Evolutionary conservation across 2,113 vertebrate species (phyloP).

Genomic region (Grus americana): DNA sequence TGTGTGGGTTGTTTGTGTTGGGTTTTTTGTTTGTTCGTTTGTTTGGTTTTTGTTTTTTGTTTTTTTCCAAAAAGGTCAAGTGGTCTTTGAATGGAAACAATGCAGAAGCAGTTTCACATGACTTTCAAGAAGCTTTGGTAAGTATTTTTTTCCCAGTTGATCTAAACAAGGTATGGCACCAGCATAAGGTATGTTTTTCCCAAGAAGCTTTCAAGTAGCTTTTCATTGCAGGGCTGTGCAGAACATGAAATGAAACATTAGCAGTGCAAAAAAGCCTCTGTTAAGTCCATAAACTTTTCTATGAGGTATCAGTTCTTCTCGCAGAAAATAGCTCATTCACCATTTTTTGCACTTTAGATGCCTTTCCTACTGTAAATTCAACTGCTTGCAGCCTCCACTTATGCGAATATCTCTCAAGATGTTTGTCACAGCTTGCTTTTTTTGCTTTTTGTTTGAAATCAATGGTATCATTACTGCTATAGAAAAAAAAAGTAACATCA

Average conservation of each 20-base stretch:
- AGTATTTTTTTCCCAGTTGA: conserved; percentile 21
- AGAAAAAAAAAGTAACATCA: background rate
- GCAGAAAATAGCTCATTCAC: background rate
- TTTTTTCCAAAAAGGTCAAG: conserved; percentile 38
- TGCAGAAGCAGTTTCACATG: background rate
- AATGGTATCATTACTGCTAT: background rate
- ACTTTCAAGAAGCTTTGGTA: conserved; percentile 20
- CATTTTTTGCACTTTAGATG: background rate
- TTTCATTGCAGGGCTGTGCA: background rate
- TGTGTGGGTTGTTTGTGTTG: background rate
- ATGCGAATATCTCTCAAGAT: accelerated
- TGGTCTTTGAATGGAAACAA: background rate
- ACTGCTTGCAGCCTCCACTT: background rate
- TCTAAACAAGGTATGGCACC: conserved; percentile 47
- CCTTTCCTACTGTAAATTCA: background rate
- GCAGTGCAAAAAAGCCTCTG: background rate
- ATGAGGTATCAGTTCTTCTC: background rate
- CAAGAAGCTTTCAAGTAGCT: background rate
- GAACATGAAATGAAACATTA: background rate
- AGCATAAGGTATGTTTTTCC: conserved; percentile 9
- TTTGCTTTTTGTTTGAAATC: background rate
- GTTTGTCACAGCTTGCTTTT: background rate
- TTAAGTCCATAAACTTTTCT: background rate
- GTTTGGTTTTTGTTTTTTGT: background rate
- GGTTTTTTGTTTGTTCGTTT: too few relatives aligned